Conservation (phyloP, 1,140 invertebrate species). For the Halesus radiatus region DNA sequence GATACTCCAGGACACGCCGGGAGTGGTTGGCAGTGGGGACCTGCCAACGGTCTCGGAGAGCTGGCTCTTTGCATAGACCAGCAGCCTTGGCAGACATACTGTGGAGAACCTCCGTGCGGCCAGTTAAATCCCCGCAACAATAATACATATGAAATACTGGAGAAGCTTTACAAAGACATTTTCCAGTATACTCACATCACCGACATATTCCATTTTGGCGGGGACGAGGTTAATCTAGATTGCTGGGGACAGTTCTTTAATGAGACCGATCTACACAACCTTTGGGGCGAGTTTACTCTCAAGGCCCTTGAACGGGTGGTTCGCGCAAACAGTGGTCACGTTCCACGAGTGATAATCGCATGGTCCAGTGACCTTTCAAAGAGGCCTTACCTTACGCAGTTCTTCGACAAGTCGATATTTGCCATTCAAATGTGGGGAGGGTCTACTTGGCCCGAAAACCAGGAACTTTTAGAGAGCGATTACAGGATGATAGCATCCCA, state of each 20-base stretch:
- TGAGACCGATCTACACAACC: slow-evolving; percentile 79
- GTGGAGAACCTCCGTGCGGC: slow-evolving; percentile 87
- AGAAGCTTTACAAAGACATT: slow-evolving; percentile 77
- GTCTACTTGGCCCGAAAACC: slow-evolving; percentile 82
- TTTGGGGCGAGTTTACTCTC: slow-evolving; percentile 84
- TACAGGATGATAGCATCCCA: slow-evolving; percentile 86
- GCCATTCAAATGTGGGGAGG: slow-evolving; percentile 84
- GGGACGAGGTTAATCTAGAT: slow-evolving; percentile 85
- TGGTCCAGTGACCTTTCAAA: slow-evolving; percentile 87
- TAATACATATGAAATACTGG: slow-evolving; percentile 79
- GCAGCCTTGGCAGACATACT: slow-evolving; percentile 83
- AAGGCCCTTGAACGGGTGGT: slow-evolving; percentile 75
- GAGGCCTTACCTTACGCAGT: slow-evolving; percentile 77
- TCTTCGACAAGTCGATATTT: slow-evolving; percentile 67
- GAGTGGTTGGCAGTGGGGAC: slow-evolving; percentile 85
- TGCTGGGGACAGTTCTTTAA: slow-evolving; percentile 83
- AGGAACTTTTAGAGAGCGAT: slow-evolving; percentile 79
- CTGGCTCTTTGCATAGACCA: slow-evolving; percentile 81
- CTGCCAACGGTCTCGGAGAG: slow-evolving; percentile 75
- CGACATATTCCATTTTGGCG: slow-evolving; percentile 85
- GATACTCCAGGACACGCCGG: slow-evolving; percentile 88
- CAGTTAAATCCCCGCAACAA: slow-evolving; percentile 86
- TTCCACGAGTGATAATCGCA: slow-evolving; percentile 76
- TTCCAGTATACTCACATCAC: slow-evolving; percentile 75
- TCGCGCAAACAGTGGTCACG: slow-evolving; percentile 75